phyloP scores from a whole-genome alignment of 2,797 vertebrate genomes.

The Gambelia wislizenii region DNA sequence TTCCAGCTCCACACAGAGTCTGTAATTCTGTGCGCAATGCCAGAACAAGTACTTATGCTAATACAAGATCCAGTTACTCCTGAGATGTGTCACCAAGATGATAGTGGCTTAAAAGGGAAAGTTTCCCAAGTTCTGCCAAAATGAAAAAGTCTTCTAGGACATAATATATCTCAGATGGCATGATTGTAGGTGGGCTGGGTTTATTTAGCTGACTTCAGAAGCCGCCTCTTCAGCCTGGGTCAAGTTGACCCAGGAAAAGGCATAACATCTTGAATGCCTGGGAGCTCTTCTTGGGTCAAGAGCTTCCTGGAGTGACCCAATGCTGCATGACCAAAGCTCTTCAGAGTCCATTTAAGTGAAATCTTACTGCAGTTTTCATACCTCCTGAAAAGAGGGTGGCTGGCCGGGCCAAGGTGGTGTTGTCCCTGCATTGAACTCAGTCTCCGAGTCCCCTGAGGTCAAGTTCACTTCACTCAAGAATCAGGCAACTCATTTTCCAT shows the following conservation, averaged over 20 bases:
- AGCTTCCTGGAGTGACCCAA: background rate
- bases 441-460: background rate
- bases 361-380: too few species aligned
- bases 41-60: too few species aligned
- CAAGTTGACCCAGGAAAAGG: background rate
- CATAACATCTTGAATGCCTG: accelerated
- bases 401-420: accelerated
- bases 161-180: background rate
- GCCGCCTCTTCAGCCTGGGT: background rate
- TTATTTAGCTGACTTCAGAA: background rate
- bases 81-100: too few species aligned
- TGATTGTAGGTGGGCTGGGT: background rate
- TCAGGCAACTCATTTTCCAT: background rate
- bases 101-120: too few species aligned
- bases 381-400: background rate
- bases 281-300: background rate
- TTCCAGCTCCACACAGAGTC: too few species aligned
- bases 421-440: background rate
- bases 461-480: background rate
- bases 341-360: too few species aligned
- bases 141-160: too few species aligned
- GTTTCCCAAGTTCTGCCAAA: too few species aligned
- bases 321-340: background rate
- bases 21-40: too few species aligned
- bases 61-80: too few species aligned